Evolutionary conservation across 2,113 vertebrate genomes (phyloP), one percentile per base, ranked within the genome.

Genomic region (Syngnathoides biaculeatus): DNA sequence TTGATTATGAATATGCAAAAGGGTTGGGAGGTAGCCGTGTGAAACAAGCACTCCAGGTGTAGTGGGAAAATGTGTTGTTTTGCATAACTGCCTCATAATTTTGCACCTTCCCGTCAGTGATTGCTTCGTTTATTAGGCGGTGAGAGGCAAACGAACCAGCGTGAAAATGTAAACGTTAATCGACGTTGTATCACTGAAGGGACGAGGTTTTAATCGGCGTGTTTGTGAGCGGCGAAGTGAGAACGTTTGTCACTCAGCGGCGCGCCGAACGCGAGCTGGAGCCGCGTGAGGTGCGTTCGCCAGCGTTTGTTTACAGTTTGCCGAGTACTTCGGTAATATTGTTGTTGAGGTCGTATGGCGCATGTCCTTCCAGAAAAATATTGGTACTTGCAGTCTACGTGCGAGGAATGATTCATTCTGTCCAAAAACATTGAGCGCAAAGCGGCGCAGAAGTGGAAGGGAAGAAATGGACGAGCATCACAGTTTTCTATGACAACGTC

Each of bases 1-100:
- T 9, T 59, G 64, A 52, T 53, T 74, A 82, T 53, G 72, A 83
- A 77, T 78, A 73, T 77, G 20, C 40, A 63, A 14, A 52, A 8
- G n/a, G 2, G 48, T 4, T 73, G 60, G 64, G 70, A 72, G 62
- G 68, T 53, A 63, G 35, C 71, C 57, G 30, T 75, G 80, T 87
- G 77, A 78, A 78, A 77, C 72, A 67, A 68, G 69, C 53, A 26
- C 69, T 74, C 67, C 86, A 77, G 82, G 77, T 79, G 75, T 73
- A 79, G 68, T 65, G 68, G 69, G 73, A 80, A 68, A 88, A 83
- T 81, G 75, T 82, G 85, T 85, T 89, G 86, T 90, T 89, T 87
- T 78, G 78, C 39, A 73, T 89, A 92, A 90, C 88, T 86, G 74
- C 72, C 68, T 77, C 78, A 75, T 91, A 86, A 90, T 86, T 89